Evolutionary conservation across 2,888 invertebrate genomes (phyloP), one percentile per base, ranked within the genome.

Genomic region (Strigamia maritima): DNA sequence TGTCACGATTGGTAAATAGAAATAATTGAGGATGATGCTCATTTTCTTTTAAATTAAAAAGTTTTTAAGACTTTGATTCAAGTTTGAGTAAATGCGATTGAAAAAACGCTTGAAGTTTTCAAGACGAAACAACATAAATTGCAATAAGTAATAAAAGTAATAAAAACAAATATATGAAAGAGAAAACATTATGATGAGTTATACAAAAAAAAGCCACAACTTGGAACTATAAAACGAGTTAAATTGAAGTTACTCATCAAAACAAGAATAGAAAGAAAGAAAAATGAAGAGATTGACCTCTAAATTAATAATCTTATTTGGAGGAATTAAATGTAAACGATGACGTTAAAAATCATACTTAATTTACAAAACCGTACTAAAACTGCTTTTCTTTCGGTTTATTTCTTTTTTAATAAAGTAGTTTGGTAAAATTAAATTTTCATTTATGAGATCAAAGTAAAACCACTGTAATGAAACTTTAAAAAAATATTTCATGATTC

Each of bases 181-280:
- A 49, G 19, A 49, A 49, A 19, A 49, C 49, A 49, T 49, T 49
- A 49, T 19, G 49, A 49, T 19, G 49, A 49, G 49, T 49, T 49
- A 49, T 49, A n/a, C n/a, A n/a, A 49, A 49, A 49, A 49, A 49
- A n/a, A 49, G 49, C n/a, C 49, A 49, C 49, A 49, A 49, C 49
- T 49, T 49, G 49, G 49, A 19, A 49, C 49, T 49, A 49, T 49
- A 49, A 49, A 49, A 49, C 49, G n/a, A 49, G 49, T 49, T 14
- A n/a, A 49, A 16, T 49, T n/a, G 31, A 31, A 49, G 49, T 49
- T 49, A 4, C 49, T 49, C n/a, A 49, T 49, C 49, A 49, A 49
- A 49, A 49, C 49, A 49, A 49, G 19, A 14, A 44, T 16, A 12
- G 44, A 12, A 44, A 3, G 49, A 49, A 49, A 49, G 49, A n/a